Base-by-base conservation (phyloP, 2,797 vertebrate species). In the Propithecus perrieri region DNA sequence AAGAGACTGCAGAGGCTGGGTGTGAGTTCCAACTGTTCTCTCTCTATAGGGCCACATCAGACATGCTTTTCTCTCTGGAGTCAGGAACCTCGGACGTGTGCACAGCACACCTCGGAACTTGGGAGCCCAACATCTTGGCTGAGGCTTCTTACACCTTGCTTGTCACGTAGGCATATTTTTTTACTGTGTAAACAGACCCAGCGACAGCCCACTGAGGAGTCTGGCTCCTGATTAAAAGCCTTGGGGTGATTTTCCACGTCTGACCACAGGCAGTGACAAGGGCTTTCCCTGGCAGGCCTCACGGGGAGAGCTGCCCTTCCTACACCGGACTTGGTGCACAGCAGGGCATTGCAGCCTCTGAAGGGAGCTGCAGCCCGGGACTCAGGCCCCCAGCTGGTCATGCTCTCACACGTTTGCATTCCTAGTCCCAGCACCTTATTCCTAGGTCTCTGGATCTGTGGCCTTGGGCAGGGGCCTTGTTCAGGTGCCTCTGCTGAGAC, bases 31-130 rank as follows among this genome's bases (percentile, higher is more conserved):
- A 22, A 18, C 2, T 41, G 18, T 8, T 5, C 20, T 46, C 33
- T 18, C 8, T 76, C 2, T 20, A 1, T 6, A 30, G 22, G 8
- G 1, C 17, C 1, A 1, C 3, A 6, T 15, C 7, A 4, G 17
- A 55, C 33, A 28, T 17, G 2, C 1, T 75, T 71, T 85, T 85
- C 78, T 78, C 2, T 86, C 38, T n/a, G 35, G 69, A 65, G 5
- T 95, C 35, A 94, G 61, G 18, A 46, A 24, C 9, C 35, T 63
- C 13, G 13, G 48, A 55, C 12, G 41, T 24, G 14, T 46, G 18
- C 38, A 76, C 26, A 87, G 33, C 48, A 71, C 6, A 35, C 12
- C 22, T 30, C 5, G n/a, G 30, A 69, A 30, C 22, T 15, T 55
- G 35, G 35, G 65, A 43, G 30, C 4, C 28, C 55, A 17, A 18